phyloP scores from a whole-genome alignment of 2,797 vertebrate genomes.

The Novumbra hubbsi region DNA sequence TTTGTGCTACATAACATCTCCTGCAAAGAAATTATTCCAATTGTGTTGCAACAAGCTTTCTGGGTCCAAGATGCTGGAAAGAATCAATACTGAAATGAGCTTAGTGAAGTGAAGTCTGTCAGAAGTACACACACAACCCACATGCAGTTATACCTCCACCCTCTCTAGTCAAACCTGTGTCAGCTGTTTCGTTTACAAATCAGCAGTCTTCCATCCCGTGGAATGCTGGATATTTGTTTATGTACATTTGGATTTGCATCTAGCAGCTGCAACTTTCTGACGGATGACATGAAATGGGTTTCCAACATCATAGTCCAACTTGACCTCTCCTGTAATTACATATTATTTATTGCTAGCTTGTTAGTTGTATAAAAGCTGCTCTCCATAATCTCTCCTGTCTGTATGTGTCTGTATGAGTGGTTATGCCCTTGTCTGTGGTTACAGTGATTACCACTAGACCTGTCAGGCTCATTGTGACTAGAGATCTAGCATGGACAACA shows the following conservation, averaged over 20 bases:
- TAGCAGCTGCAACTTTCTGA: background rate
- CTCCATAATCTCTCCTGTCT: background rate
- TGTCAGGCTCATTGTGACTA: constrained; percentile 37
- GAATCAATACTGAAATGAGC: constrained; percentile 18
- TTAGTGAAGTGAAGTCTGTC: constrained; percentile 1
- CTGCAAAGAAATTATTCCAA: constrained; percentile 10
- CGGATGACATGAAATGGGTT: background rate
- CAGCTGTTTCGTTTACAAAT: background rate
- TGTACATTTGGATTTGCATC: background rate
- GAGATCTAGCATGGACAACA: constrained; percentile 27
- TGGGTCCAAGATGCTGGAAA: background rate
- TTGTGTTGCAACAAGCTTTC: background rate
- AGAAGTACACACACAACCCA: background rate
- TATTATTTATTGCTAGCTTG: background rate
- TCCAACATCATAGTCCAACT: background rate
- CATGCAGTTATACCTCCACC: background rate
- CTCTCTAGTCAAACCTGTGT: background rate
- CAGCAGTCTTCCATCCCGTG: too few relatives aligned
- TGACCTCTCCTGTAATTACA: background rate
- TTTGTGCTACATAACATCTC: constrained; percentile 17
- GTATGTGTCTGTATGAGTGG: background rate
- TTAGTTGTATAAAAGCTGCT: background rate
- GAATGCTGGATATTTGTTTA: too few relatives aligned
- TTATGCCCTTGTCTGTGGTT: background rate
- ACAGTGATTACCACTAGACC: background rate